Conservation (phyloP, 2,888 invertebrate species). For the Callyntrura guangdongensis region DNA sequence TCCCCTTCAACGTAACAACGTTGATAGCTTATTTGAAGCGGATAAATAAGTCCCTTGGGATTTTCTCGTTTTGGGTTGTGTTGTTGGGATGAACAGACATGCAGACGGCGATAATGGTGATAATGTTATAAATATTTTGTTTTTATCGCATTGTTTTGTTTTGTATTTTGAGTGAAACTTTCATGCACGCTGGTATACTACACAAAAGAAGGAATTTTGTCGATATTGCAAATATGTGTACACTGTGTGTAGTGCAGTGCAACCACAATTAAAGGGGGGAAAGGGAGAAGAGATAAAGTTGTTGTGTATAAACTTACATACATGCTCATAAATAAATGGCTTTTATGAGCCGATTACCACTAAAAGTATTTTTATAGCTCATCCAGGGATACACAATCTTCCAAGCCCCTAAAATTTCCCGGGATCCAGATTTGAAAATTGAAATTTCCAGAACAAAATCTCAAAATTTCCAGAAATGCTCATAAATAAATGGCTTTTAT, state of each 20-base stretch:
- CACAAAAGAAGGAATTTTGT: neutral
- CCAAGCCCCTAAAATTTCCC: too few species aligned
- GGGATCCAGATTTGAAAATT: too few species aligned
- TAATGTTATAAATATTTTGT: constrained; percentile 36
- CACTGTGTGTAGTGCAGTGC: too few species aligned
- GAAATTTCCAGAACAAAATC: too few species aligned
- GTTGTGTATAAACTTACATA: neutral
- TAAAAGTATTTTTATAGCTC: constrained; percentile 50
- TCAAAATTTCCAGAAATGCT: too few species aligned
- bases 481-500: constrained; percentile 46
- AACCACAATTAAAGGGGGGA: neutral
- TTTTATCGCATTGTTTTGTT: constrained; percentile 4
- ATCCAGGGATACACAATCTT: too few species aligned
- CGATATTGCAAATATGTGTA: neutral
- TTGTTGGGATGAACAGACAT: neutral
- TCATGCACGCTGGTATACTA: neutral
- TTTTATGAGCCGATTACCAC: constrained; percentile 48
- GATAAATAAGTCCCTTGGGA: constrained; percentile 34
- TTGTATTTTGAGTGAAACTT: neutral
- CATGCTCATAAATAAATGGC: constrained; percentile 12
- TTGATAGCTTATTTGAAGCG: neutral
- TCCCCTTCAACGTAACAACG: neutral
- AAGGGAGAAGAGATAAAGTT: neutral
- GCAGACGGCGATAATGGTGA: constrained; percentile 66
- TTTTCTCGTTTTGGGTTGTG: neutral